phyloP scores from a whole-genome alignment of 1,140 invertebrate genomes.

The Orchesella cincta region DNA sequence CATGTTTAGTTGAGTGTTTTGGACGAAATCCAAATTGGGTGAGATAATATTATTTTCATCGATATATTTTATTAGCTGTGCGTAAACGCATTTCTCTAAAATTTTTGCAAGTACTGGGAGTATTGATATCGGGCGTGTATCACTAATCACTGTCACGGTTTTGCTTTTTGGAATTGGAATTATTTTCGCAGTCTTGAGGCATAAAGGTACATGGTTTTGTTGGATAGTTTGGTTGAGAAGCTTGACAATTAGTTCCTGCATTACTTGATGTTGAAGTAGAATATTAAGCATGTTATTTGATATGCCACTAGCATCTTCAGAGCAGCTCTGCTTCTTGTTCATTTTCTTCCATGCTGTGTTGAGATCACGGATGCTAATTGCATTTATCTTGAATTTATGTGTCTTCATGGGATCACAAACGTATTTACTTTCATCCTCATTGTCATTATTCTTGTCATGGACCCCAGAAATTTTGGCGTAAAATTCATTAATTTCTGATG shows the following conservation, averaged over 20 bases:
- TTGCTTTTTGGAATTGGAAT: not conserved
- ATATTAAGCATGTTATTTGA: not conserved
- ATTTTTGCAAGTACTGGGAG: not conserved
- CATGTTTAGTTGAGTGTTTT: conserved; percentile 25
- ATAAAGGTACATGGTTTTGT: not conserved
- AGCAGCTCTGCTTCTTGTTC: not conserved
- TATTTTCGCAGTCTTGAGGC: not conserved
- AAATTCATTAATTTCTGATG: too few species aligned
- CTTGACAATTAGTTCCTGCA: not conserved
- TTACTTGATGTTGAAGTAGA: not conserved
- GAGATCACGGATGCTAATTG: too few species aligned
- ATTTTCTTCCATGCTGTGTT: not conserved
- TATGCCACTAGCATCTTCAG: not conserved
- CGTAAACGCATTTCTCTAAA: not conserved
- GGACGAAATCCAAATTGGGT: conserved; percentile 33
- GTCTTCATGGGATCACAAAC: too few species aligned
- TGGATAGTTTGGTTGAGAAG: not conserved
- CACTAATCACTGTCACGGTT: not conserved
- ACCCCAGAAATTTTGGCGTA: too few species aligned
- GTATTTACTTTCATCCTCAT: too few species aligned
- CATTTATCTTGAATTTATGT: too few species aligned
- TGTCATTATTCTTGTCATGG: too few species aligned
- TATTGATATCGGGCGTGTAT: not conserved
- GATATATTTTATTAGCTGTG: not conserved
- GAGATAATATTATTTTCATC: not conserved